Base-by-base conservation (phyloP, 37 sponge, comb jelly and placozoan genomes). In the Hormiphora californensis region DNA sequence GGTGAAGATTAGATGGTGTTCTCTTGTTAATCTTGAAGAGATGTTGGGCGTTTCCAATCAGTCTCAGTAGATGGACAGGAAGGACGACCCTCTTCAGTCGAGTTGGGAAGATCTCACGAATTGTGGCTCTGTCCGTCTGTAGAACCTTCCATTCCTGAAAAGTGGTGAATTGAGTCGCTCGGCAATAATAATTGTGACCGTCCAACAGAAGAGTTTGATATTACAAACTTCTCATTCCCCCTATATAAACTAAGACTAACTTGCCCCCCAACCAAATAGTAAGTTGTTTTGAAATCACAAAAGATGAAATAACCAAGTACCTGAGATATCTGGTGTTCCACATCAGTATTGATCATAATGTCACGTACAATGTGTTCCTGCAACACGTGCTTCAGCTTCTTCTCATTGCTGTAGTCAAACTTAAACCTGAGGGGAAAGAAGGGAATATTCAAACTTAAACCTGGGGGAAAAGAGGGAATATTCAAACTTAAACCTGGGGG, bases 21-120 rank as follows among this genome's bases (percentile, higher is more conserved):
- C 92, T 67, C 38, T 55, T 90, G 89, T 95, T 89, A 37, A 95
- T 89, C 85, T 95, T 91, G 85, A 98, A 98, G 31, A 92, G 86
- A 54, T 98, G 95, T 91, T 94, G 95, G 9, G 99, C 99, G 88
- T 95, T 95, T 91, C 94, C 94, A 39, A 98, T 98, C 34, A 98
- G 90, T 31, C 99, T 86, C 21, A 43, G 73, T 85, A 98, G 90
- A 55, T 95, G 92, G 9, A 95, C 96, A 0, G 99, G 99, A 39
- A 97, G 88, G 11, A 89, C 98, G 4, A 93, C 91, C 90, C 92
- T 62, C 39, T 67, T 32, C 22, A 54, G 81, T 23, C 94, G 92
- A 1, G 90, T 90, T 31, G 90, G 93, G 89, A 98, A 95, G 55
- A 94, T 95, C 88, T 88, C 85, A 61, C 99, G 85, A 11, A 95